These are phyloP conservation scores for Macropus fuliginosus DNA, from an alignment of 2,797 vertebrate species.

Conservation along the genomic window DNA sequence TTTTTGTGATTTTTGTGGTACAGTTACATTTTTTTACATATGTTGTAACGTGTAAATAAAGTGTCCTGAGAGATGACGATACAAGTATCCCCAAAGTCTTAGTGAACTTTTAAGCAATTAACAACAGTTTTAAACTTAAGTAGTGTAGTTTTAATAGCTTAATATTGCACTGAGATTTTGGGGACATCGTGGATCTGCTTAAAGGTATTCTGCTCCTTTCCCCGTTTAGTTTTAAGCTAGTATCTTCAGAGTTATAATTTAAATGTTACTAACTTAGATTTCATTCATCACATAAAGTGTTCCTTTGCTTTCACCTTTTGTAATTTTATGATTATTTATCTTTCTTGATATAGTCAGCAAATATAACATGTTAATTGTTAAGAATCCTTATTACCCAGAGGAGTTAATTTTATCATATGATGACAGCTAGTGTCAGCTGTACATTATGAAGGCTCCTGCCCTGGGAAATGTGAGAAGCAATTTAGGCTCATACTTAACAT, in stretches of 20 bases:
- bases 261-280: constrained; percentile 45
- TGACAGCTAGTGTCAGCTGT: constrained; percentile 82
- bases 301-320: constrained; percentile 56
- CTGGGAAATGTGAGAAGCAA: constrained; percentile 77
- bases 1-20: background rate
- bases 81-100: background rate
- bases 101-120: background rate
- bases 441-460: constrained; percentile 71
- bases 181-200: background rate
- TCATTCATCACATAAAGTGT: constrained; percentile 32
- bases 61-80: background rate
- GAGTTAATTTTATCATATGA: constrained; percentile 71
- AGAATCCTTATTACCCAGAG: constrained; percentile 45
- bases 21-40: background rate
- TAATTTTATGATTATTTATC: constrained; percentile 41
- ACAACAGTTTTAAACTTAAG: background rate
- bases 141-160: background rate
- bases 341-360: constrained; percentile 46
- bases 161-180: background rate
- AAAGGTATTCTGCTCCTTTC: background rate
- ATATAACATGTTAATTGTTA: constrained; percentile 67
- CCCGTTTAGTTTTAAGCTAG: constrained; percentile 27
- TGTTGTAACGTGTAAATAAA: too few relatives aligned
- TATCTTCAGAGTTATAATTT: constrained; percentile 14
- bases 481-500: constrained; percentile 70